Evolutionary conservation across 2,888 invertebrate genomes (phyloP).

Genomic region (Drosophila rubida): DNA sequence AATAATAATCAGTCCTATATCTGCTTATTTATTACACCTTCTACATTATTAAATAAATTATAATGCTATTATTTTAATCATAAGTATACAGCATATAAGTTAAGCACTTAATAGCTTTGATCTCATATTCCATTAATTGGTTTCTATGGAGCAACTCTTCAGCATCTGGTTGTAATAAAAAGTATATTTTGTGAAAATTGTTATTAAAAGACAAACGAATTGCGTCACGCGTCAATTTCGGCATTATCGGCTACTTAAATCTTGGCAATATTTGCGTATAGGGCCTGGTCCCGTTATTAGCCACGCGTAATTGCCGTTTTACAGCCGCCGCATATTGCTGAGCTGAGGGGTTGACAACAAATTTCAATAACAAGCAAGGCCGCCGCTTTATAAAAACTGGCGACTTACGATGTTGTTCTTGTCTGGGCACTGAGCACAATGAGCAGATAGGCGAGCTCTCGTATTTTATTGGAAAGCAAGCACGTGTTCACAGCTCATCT

Average conservation of each 20-base stretch:
- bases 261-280: slow-evolving; percentile 33
- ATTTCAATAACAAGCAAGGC: slow-evolving; percentile 58
- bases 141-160: not conserved
- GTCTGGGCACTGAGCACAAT: not conserved
- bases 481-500: slow-evolving; percentile 84
- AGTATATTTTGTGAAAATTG: slow-evolving; percentile 46
- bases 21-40: not conserved
- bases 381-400: slow-evolving; percentile 38
- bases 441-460: slow-evolving; percentile 20
- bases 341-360: slow-evolving; percentile 54
- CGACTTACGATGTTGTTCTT: slow-evolving; percentile 5
- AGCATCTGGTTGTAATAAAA: slow-evolving; percentile 9
- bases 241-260: slow-evolving; percentile 77
- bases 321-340: slow-evolving; percentile 36
- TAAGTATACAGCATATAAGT: not conserved
- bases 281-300: slow-evolving; percentile 53
- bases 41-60: not conserved
- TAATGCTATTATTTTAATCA: no score
- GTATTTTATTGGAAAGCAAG: slow-evolving; percentile 83
- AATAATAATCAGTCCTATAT: no score
- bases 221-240: slow-evolving; percentile 70
- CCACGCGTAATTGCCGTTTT: slow-evolving; percentile 67
- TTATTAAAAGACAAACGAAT: slow-evolving; percentile 72
- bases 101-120: not conserved
- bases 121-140: not conserved